Conservation (phyloP, 1,140 invertebrate species). For the Bombus breviceps region DNA sequence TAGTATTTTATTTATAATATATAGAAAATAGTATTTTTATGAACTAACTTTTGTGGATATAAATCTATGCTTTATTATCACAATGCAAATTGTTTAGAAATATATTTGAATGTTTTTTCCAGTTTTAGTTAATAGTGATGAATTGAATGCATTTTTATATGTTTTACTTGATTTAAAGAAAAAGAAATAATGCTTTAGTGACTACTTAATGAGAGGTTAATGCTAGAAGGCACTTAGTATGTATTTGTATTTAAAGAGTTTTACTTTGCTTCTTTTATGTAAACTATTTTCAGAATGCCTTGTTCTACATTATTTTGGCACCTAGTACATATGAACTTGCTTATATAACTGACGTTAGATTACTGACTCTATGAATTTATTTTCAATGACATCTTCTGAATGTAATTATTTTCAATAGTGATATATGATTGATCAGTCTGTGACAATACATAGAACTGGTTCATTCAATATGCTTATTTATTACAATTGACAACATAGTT, state of each 20-base stretch:
- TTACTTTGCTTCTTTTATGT: slow-evolving; percentile 50
- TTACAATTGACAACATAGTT: slow-evolving; percentile 44
- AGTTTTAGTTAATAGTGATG: slow-evolving; percentile 8
- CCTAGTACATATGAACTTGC: slow-evolving; percentile 67
- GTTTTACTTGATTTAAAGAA: background rate
- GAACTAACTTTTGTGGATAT: background rate
- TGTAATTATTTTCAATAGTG: slow-evolving; percentile 70
- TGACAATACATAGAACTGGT: background rate
- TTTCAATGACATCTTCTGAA: slow-evolving; percentile 70
- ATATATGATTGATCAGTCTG: slow-evolving; percentile 14
- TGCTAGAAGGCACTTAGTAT: background rate
- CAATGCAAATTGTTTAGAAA: background rate
- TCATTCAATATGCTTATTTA: slow-evolving; percentile 8
- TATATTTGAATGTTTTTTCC: background rate
- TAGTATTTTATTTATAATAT: background rate
- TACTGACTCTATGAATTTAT: slow-evolving; percentile 68
- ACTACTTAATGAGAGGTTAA: background rate
- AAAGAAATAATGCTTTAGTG: background rate
- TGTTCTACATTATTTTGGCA: slow-evolving; percentile 74
- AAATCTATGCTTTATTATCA: background rate
- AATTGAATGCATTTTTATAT: slow-evolving; percentile 2
- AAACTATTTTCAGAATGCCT: slow-evolving; percentile 78
- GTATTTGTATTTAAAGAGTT: slow-evolving; percentile 17
- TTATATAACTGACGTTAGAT: slow-evolving; percentile 74
- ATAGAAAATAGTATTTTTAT: background rate